Conservation (phyloP, 2,113 vertebrate species). For the Enhydra lutris region DNA sequence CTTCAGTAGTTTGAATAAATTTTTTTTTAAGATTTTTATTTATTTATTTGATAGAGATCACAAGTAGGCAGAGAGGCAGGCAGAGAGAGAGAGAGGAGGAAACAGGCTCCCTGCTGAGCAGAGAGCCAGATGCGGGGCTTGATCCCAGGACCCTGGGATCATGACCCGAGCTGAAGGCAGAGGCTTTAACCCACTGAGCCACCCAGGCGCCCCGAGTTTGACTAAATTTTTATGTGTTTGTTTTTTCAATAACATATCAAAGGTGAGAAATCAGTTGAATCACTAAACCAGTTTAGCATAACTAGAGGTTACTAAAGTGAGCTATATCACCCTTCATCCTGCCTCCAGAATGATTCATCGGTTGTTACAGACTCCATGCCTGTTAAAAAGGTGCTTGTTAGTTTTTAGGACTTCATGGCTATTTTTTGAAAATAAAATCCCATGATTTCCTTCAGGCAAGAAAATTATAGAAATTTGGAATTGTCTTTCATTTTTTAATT, state of each 20-base stretch:
- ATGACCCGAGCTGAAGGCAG: too few species aligned
- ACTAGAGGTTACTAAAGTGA: not conserved
- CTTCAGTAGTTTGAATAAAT: not conserved
- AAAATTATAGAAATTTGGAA: not conserved
- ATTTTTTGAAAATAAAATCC: not conserved
- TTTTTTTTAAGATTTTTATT: not conserved
- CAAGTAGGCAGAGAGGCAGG: too few species aligned
- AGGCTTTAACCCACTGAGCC: too few species aligned
- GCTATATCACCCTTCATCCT: not conserved
- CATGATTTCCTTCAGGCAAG: not conserved
- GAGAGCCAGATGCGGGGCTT: too few species aligned
- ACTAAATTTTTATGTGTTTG: not conserved
- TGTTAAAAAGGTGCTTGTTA: not conserved
- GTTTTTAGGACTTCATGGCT: not conserved
- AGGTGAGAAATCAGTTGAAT: conserved; percentile 1
- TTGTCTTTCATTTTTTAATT: not conserved
- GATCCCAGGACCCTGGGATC: too few species aligned
- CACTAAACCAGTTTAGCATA: not conserved
- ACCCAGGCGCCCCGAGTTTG: not conserved
- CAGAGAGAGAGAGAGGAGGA: too few species aligned
- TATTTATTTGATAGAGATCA: too few species aligned
- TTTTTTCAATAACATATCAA: not conserved
- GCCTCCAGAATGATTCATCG: not conserved
- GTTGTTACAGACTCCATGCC: not conserved
- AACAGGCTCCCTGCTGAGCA: too few species aligned